phyloP scores from a whole-genome alignment of 2,797 vertebrate genomes.

The Macrochelys suwanniensis region DNA sequence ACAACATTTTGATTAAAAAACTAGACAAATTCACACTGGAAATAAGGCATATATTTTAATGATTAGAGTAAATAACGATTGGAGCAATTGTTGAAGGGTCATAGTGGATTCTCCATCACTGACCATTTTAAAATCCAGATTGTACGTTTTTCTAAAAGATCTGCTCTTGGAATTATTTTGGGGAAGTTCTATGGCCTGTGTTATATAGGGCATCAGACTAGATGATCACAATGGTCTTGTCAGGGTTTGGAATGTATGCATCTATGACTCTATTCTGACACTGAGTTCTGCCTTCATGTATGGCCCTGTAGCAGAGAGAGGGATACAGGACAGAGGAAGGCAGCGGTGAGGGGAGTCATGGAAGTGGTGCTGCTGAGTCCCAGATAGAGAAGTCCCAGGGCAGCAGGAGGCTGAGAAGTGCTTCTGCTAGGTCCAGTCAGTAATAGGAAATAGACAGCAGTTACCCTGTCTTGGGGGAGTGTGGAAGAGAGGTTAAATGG shows the following conservation, averaged over 20 bases:
- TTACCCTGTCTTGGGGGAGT: neutral
- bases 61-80: neutral
- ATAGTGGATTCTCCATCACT: neutral
- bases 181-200: neutral
- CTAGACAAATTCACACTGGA: neutral
- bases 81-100: neutral
- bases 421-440: neutral
- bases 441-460: neutral
- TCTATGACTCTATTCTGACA: neutral
- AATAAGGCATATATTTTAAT: neutral
- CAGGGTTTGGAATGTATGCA: neutral
- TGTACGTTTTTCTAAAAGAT: neutral
- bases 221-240: neutral
- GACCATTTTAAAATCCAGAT: neutral
- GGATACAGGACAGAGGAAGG: neutral
- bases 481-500: too few species aligned
- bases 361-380: neutral
- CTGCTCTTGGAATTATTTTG: neutral
- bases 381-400: neutral
- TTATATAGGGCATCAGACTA: neutral
- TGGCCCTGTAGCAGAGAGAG: neutral
- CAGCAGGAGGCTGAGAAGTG: neutral
- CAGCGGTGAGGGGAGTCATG: neutral
- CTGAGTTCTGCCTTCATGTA: neutral
- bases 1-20: neutral